phyloP scores from a whole-genome alignment of 2,888 invertebrate genomes.

The Acrobasis repandana region DNA sequence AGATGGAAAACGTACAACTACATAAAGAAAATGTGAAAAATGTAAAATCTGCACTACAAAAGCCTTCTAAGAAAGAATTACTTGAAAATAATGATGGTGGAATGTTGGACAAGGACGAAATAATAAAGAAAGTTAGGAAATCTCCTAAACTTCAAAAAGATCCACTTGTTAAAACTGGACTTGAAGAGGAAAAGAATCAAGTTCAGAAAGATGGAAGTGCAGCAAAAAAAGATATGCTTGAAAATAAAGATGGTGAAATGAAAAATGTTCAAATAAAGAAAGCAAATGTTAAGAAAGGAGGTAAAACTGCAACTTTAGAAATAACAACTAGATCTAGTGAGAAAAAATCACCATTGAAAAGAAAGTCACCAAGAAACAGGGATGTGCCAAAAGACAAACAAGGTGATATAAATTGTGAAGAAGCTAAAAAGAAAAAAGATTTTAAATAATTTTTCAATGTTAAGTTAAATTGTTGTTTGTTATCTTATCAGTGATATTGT shows the following conservation, averaged over 20 bases:
- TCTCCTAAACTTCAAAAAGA: too few relatives aligned
- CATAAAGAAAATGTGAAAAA: constrained; percentile 24
- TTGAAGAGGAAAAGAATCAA: constrained; percentile 29
- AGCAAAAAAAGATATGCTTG: constrained; percentile 30
- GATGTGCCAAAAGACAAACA: constrained; percentile 10
- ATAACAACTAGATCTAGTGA: constrained; percentile 18
- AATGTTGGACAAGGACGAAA: neutral
- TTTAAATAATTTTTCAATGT: neutral
- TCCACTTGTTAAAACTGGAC: neutral
- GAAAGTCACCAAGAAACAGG: constrained; percentile 43
- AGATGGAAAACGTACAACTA: constrained; percentile 27
- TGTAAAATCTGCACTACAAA: constrained; percentile 5
- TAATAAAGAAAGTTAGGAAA: too few relatives aligned
- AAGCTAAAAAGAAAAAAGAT: constrained; percentile 28
- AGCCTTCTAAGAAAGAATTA: neutral
- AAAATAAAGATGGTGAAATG: constrained; percentile 28
- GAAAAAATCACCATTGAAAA: constrained; percentile 37
- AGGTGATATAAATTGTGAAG: constrained; percentile 23
- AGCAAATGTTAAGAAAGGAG: constrained; percentile 22
- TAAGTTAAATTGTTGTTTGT: constrained; percentile 8
- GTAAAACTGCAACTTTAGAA: constrained; percentile 25
- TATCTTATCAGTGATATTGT: neutral
- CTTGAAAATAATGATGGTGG: neutral
- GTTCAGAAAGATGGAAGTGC: constrained; percentile 34
- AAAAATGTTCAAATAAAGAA: constrained; percentile 33